Evolutionary conservation across 2,113 vertebrate species (phyloP).

Genomic region (Blennius ocellaris): DNA sequence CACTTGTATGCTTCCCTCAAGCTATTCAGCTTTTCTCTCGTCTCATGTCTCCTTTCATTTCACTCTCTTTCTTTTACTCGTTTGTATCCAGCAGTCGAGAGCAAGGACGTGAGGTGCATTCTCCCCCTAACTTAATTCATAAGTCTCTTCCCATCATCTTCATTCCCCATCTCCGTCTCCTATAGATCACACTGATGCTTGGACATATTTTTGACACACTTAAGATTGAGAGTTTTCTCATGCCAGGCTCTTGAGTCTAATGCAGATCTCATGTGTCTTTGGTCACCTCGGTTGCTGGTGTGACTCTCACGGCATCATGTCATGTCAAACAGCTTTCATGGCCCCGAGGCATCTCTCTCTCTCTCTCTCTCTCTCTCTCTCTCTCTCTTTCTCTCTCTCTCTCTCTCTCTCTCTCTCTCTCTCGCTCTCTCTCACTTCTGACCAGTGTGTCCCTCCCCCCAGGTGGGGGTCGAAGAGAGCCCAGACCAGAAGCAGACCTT

Average conservation of each 20-base stretch:
- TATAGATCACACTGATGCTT: constrained; percentile 32
- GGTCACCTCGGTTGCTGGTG: neutral
- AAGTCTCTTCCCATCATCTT: constrained; percentile 47
- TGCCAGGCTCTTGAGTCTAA: neutral
- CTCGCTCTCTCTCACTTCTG: constrained; percentile 5
- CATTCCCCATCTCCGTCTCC: constrained; percentile 16
- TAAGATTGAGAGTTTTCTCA: constrained; percentile 17
- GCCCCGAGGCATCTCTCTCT: constrained; percentile 18
- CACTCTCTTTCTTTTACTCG: constrained; percentile 52
- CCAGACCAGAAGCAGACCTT: constrained; percentile 53
- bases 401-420: constrained; percentile 17
- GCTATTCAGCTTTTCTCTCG: constrained; percentile 58
- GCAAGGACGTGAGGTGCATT: constrained; percentile 57
- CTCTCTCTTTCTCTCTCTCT: constrained; percentile 4
- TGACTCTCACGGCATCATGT: constrained; percentile 16
- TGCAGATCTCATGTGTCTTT: constrained; percentile 7
- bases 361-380: neutral
- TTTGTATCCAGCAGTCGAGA: constrained; percentile 54
- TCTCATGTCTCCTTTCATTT: constrained; percentile 67
- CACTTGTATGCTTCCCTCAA: constrained; percentile 51
- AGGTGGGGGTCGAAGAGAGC: constrained; percentile 51
- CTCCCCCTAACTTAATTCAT: constrained; percentile 49
- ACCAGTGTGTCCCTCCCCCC: constrained; percentile 46
- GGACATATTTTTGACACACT: constrained; percentile 39
- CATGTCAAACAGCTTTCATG: constrained; percentile 35